Conservation (phyloP, 2,888 invertebrate genomes). For the Malachius bipustulatus region DNA sequence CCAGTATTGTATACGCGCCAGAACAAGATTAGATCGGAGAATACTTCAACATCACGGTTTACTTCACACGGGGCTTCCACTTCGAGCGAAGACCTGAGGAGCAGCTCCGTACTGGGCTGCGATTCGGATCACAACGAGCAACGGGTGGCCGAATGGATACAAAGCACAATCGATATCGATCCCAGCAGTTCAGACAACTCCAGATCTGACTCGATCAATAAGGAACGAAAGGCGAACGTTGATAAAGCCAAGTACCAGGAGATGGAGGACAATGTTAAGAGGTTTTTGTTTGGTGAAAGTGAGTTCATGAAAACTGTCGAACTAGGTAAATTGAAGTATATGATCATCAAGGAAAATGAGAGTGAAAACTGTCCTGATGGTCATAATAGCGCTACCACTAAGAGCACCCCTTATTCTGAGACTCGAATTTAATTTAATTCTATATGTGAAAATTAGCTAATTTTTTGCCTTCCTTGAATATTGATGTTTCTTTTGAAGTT, state of each 20-base stretch:
- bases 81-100: conserved; percentile 21
- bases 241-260: conserved; percentile 45
- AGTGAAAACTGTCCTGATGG: neutral
- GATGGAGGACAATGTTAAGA: conserved; percentile 69
- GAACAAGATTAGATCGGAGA: conserved; percentile 18
- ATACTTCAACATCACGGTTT: conserved; percentile 14
- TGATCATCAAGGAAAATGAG: neutral
- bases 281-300: conserved; percentile 46
- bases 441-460: too few relatives aligned
- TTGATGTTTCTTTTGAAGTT: too few relatives aligned
- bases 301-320: conserved; percentile 32
- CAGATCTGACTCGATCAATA: conserved; percentile 23
- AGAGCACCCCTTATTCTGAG: conserved; percentile 24
- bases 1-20: conserved; percentile 60
- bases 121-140: conserved; percentile 27
- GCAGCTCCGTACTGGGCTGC: conserved; percentile 9
- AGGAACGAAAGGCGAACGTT: conserved; percentile 34
- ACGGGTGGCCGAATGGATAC: conserved; percentile 65
- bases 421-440: conserved; percentile 28
- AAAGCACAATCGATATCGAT: conserved; percentile 47
- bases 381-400: conserved; percentile 2
- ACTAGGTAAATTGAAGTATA: conserved; percentile 30
- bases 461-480: too few relatives aligned
- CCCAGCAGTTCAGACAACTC: conserved; percentile 37
- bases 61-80: conserved; percentile 19